Evolutionary conservation across 1,140 invertebrate species (phyloP).

Genomic region (Zaprionus inermis): DNA sequence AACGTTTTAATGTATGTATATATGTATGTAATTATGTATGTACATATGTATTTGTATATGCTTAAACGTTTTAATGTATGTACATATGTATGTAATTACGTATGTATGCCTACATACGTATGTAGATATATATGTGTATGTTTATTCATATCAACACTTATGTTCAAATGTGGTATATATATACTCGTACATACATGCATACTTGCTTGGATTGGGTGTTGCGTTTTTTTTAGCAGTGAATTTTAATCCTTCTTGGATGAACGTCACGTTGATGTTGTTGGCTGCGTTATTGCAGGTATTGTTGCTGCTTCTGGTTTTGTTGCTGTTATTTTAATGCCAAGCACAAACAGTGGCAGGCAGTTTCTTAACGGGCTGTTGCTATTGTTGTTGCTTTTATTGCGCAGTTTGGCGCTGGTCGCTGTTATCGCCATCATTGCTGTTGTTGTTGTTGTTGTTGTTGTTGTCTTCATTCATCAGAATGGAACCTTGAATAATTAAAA

Average conservation of each 20-base stretch:
- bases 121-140: background rate
- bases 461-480: slow-evolving; percentile 83
- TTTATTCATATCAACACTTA: too few relatives aligned
- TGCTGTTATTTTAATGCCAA: slow-evolving; percentile 68
- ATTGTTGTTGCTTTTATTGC: slow-evolving; percentile 71
- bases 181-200: background rate
- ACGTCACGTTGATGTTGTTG: slow-evolving; percentile 29
- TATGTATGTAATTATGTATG: background rate
- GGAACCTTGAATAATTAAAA: slow-evolving; percentile 83
- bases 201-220: slow-evolving; percentile 5
- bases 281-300: background rate
- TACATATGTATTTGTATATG: background rate
- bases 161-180: background rate
- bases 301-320: slow-evolving; percentile 11
- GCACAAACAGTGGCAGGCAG: slow-evolving; percentile 53
- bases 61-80: background rate
- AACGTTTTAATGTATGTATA: background rate
- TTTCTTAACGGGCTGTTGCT: slow-evolving; percentile 58
- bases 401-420: slow-evolving; percentile 65
- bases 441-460: slow-evolving; percentile 52
- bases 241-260: slow-evolving; percentile 71
- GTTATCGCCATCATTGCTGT: slow-evolving; percentile 51
- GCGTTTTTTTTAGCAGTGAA: slow-evolving; percentile 65
- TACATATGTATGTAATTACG: background rate
- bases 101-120: background rate